phyloP scores from a whole-genome alignment of 2,113 vertebrate genomes.

The Orcinus orca region DNA sequence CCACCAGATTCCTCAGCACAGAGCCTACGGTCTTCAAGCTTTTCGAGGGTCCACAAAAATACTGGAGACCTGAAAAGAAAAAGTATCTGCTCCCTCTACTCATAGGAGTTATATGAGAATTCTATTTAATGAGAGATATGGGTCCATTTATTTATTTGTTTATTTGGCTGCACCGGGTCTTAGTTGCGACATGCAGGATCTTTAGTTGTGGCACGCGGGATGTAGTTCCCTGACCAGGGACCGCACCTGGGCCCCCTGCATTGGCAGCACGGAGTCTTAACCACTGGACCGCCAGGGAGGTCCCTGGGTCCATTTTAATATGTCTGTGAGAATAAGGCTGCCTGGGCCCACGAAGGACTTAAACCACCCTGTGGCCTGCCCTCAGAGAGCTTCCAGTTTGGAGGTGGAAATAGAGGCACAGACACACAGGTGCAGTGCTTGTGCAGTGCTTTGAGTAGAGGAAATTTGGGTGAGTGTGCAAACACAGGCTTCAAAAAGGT shows the following conservation, averaged over 20 bases:
- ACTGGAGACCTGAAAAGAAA: not conserved
- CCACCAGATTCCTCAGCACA: not conserved
- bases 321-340: not conserved
- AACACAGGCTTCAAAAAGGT: not conserved
- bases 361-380: not conserved
- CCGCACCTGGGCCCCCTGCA: too few species aligned
- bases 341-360: not conserved
- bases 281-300: too few species aligned
- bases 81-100: not conserved
- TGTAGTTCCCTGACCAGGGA: too few species aligned
- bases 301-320: not conserved
- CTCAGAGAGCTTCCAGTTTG: not conserved
- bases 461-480: not conserved
- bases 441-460: accelerated
- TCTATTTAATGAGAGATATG: not conserved
- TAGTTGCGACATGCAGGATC: too few species aligned
- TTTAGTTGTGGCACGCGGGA: too few species aligned
- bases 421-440: not conserved
- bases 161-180: too few species aligned
- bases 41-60: not conserved
- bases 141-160: too few species aligned
- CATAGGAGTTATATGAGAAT: not conserved
- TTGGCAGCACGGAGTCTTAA: too few species aligned
- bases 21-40: not conserved
- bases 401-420: not conserved